These are phyloP conservation scores for Calidris pugnax DNA, from an alignment of 2,113 vertebrate species.

Conservation along the genomic window DNA sequence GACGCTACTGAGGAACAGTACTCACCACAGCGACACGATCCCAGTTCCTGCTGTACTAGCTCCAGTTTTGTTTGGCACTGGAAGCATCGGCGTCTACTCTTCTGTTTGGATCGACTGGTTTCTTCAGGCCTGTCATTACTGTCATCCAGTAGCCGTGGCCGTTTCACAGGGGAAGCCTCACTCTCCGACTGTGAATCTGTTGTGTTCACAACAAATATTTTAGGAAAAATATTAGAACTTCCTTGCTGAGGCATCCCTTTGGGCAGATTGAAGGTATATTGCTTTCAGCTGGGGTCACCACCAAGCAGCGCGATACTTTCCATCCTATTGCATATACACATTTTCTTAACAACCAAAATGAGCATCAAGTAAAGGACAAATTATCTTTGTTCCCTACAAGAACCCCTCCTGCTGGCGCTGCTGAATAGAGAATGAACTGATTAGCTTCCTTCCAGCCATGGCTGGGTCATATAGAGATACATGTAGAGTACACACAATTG, in stretches of 20 bases:
- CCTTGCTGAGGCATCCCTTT: constrained; percentile 1
- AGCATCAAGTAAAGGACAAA: background rate
- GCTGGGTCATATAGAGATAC: background rate
- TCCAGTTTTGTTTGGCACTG: constrained; percentile 99
- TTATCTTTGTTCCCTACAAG: background rate
- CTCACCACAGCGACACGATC: constrained; percentile 97
- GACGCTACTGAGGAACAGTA: background rate
- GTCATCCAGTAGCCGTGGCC: constrained; percentile 84
- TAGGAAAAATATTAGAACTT: constrained; percentile 48
- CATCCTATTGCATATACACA: background rate
- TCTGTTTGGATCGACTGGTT: constrained; percentile 90
- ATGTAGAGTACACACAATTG: background rate
- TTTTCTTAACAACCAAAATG: constrained; percentile 1
- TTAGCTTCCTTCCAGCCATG: background rate
- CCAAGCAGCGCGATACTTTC: background rate
- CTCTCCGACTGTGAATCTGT: constrained; percentile 92
- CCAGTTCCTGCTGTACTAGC: constrained; percentile 96
- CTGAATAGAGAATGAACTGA: background rate
- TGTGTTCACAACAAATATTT: constrained; percentile 68
- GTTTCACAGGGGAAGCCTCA: constrained; percentile 91
- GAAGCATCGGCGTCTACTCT: constrained; percentile 95
- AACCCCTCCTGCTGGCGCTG: background rate
- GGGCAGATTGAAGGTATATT: background rate
- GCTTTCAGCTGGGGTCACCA: constrained; percentile 2
- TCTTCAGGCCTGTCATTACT: constrained; percentile 79